These are phyloP conservation scores for Chloropsis cyanopogon DNA, from an alignment of 2,113 vertebrate species.

Conservation along the genomic window DNA sequence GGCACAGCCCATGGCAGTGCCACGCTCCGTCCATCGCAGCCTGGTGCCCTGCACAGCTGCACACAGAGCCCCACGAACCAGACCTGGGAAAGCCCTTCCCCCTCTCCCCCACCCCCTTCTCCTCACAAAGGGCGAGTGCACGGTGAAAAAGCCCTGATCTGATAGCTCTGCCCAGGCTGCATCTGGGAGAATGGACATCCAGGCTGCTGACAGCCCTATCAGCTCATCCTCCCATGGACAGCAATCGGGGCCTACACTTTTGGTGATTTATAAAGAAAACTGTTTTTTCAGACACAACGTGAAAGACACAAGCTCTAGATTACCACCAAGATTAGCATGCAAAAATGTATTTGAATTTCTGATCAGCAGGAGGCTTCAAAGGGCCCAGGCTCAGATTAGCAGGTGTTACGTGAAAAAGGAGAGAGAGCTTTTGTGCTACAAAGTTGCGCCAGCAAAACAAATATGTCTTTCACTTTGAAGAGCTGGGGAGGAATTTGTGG, in stretches of 20 bases:
- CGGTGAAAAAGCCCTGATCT: not conserved
- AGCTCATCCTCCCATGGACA: not conserved
- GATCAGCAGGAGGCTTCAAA: slow-evolving; percentile 81
- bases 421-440: slow-evolving; percentile 78
- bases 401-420: slow-evolving; percentile 86
- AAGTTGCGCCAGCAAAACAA: slow-evolving; percentile 92
- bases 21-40: fast-evolving
- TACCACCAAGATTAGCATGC: slow-evolving; percentile 87
- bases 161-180: not conserved
- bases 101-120: not conserved
- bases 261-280: slow-evolving; percentile 71
- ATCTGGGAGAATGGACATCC: not conserved
- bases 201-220: not conserved
- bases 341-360: slow-evolving; percentile 91
- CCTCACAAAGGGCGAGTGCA: not conserved
- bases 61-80: not conserved
- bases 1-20: not conserved
- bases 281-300: slow-evolving; percentile 79
- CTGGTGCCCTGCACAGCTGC: fast-evolving
- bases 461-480: slow-evolving; percentile 92
- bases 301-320: slow-evolving; percentile 80
- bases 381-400: slow-evolving; percentile 82
- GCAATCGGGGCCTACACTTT: not conserved
- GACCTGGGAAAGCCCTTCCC: not conserved
- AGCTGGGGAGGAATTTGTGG: slow-evolving; percentile 84